phyloP scores from a whole-genome alignment of 1,140 invertebrate genomes.

The Drosophila erecta region DNA sequence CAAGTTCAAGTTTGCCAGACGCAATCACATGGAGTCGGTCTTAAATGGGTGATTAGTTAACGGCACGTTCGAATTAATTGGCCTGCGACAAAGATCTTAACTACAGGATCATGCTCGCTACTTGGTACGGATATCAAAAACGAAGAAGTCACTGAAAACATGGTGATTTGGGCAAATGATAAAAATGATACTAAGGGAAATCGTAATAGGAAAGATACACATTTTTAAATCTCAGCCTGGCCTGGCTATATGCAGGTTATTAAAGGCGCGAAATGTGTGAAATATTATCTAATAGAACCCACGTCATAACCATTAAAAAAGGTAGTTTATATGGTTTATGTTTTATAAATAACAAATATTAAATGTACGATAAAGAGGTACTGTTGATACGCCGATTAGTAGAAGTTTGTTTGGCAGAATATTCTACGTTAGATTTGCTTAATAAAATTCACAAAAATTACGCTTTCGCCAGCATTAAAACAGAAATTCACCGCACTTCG shows the following conservation, averaged over 20 bases:
- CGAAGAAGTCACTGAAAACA: background rate
- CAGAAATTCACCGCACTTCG: conserved; percentile 8
- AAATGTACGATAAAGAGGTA: background rate
- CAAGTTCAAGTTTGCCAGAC: conserved; percentile 67
- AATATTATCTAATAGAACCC: background rate
- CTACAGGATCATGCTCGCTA: conserved; percentile 27
- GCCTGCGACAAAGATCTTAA: conserved; percentile 44
- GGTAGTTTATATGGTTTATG: background rate
- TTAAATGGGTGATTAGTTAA: conserved; percentile 67
- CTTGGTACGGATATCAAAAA: conserved; percentile 20
- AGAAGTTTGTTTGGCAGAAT: background rate
- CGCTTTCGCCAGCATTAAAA: background rate
- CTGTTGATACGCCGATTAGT: background rate
- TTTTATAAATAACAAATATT: background rate
- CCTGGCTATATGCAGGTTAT: too few relatives aligned
- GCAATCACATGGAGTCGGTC: conserved; percentile 1
- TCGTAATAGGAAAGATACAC: too few relatives aligned
- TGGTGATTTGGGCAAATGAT: background rate
- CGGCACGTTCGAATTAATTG: conserved; percentile 62
- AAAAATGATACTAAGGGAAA: too few relatives aligned
- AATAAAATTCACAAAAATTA: background rate
- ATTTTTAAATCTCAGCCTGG: background rate
- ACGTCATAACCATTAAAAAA: background rate
- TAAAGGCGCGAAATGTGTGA: background rate
- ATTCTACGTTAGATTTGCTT: conserved; percentile 1